Conservation (phyloP, 2,888 invertebrate genomes). For the Caenorhabditis doughertyi region DNA sequence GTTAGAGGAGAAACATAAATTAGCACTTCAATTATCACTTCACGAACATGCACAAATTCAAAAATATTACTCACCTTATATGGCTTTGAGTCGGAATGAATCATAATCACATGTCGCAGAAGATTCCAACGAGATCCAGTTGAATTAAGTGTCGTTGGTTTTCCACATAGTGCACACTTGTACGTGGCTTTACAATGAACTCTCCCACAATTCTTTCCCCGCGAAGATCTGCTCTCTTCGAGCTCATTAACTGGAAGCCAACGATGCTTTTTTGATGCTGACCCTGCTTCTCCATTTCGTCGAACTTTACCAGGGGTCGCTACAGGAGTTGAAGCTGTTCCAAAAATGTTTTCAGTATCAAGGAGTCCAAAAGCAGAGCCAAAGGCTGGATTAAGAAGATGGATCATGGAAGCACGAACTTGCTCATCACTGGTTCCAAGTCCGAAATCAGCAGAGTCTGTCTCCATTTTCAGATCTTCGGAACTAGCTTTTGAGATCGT, state of each 20-base stretch:
- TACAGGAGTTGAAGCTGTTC: constrained; percentile 19
- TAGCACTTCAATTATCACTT: constrained; percentile 16
- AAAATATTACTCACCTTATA: constrained; percentile 64
- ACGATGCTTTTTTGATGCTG: constrained; percentile 67
- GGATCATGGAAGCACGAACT: constrained; percentile 68
- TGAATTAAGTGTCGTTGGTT: constrained; percentile 72
- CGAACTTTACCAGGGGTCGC: constrained; percentile 11
- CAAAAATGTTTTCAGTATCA: constrained; percentile 48
- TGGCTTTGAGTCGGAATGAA: constrained; percentile 73
- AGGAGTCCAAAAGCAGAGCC: constrained; percentile 62
- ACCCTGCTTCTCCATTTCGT: constrained; percentile 25
- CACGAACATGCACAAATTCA: constrained; percentile 24
- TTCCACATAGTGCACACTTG: constrained; percentile 72
- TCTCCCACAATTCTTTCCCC: constrained; percentile 71
- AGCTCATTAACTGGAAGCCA: constrained; percentile 72
- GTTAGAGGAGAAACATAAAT: constrained; percentile 13
- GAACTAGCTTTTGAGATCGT: constrained; percentile 63
- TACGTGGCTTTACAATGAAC: constrained; percentile 74
- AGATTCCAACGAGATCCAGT: constrained; percentile 74
- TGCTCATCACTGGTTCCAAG: constrained; percentile 68
- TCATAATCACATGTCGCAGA: constrained; percentile 73
- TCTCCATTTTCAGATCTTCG: constrained; percentile 63
- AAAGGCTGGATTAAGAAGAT: constrained; percentile 65
- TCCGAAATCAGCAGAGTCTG: constrained; percentile 59
- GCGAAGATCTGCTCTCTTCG: constrained; percentile 70